Evolutionary conservation across 2,113 vertebrate genomes (phyloP).

Genomic region (Stegastes partitus): DNA sequence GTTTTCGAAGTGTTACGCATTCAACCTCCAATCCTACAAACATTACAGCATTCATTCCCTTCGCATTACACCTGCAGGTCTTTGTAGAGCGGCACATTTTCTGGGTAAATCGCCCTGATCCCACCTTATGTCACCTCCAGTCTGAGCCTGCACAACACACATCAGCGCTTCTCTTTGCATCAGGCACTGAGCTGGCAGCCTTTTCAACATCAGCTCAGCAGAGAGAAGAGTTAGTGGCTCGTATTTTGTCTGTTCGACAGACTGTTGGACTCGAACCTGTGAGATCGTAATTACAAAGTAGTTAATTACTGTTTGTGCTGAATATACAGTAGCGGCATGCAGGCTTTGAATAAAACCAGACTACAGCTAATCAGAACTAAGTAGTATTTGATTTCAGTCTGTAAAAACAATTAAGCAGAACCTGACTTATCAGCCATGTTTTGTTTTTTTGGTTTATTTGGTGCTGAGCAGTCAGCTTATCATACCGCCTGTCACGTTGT

Average conservation of each 20-base stretch:
- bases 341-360: neutral
- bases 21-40: neutral
- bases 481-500: neutral
- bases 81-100: constrained; percentile 20
- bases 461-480: neutral
- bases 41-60: neutral
- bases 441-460: neutral
- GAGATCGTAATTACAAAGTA: too few relatives aligned
- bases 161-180: constrained; percentile 39
- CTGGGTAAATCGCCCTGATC: constrained; percentile 37
- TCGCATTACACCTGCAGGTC: constrained; percentile 26
- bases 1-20: neutral
- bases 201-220: constrained; percentile 37
- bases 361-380: neutral
- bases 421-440: neutral
- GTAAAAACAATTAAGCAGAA: neutral
- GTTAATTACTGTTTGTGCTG: constrained; percentile 12
- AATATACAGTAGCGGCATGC: neutral
- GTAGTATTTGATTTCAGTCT: neutral
- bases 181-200: constrained; percentile 33
- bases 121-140: constrained; percentile 27
- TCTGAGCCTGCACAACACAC: constrained; percentile 36
- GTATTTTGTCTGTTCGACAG: constrained; percentile 33
- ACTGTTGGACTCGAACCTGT: neutral
- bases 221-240: constrained; percentile 2